Conservation (phyloP, 2,888 invertebrate species). For the Harmothoe impar region DNA sequence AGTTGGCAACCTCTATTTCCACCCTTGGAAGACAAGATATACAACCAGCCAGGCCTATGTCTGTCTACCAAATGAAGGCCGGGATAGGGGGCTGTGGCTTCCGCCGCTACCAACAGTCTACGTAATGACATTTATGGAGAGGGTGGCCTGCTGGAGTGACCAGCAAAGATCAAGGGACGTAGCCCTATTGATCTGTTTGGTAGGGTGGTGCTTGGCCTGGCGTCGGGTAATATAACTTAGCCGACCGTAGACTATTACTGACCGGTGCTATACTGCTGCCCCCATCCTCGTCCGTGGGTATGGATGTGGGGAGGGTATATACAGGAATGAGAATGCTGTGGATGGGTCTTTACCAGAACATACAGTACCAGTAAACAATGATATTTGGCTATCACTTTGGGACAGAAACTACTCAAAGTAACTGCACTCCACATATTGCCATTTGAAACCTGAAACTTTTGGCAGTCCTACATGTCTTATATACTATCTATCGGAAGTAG, state of each 20-base stretch:
- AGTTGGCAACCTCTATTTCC: too few relatives aligned
- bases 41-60: too few relatives aligned
- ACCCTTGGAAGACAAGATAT: too few relatives aligned
- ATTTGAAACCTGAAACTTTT: too few relatives aligned
- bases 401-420: too few relatives aligned
- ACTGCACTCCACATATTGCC: too few relatives aligned
- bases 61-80: background rate
- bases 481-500: too few relatives aligned
- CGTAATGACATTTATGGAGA: constrained; percentile 45
- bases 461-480: too few relatives aligned
- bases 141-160: background rate
- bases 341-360: too few relatives aligned
- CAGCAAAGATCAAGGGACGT: constrained; percentile 35
- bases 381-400: too few relatives aligned
- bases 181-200: constrained; percentile 20
- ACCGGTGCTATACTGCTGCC: background rate
- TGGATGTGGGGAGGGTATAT: background rate
- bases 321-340: too few relatives aligned
- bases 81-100: background rate
- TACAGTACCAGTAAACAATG: too few relatives aligned
- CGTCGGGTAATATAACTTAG: constrained; percentile 43
- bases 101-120: background rate
- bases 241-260: background rate
- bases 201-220: background rate
- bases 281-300: background rate